phyloP scores from a whole-genome alignment of 2,797 vertebrate genomes.

The Sternarchorhynchus goeldii region DNA sequence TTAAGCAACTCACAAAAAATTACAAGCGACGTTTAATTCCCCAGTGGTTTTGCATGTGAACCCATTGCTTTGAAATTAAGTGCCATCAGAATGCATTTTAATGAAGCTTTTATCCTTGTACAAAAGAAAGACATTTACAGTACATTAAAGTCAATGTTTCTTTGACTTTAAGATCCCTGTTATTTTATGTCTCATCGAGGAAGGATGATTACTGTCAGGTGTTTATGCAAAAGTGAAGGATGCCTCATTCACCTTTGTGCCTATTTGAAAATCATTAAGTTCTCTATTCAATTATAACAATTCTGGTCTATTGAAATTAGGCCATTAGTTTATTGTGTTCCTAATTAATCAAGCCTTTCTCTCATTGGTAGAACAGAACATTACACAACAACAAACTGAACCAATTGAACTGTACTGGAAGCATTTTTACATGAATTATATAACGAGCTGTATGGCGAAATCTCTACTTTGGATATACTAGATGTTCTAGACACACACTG shows the following conservation, averaged over 20 bases:
- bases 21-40: not conserved
- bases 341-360: conserved; percentile 22
- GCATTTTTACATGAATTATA: conserved; percentile 2
- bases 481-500: not conserved
- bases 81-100: conserved; percentile 12
- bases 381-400: conserved; percentile 10
- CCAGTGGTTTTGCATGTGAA: not conserved
- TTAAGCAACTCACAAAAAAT: not conserved
- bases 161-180: not conserved
- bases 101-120: conserved; percentile 1
- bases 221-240: conserved; percentile 21
- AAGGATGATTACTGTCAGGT: conserved; percentile 22
- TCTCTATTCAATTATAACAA: not conserved
- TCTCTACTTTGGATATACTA: not conserved
- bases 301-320: not conserved
- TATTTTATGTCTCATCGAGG: not conserved
- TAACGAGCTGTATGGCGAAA: not conserved
- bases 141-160: not conserved
- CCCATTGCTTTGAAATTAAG: not conserved
- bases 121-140: not conserved
- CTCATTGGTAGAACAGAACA: not conserved
- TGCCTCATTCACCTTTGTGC: conserved; percentile 2
- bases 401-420: not conserved
- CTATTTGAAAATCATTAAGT: not conserved
- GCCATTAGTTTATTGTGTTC: too few relatives aligned